Evolutionary conservation across 1,140 invertebrate species (phyloP).

Genomic region (Orchestia grillus): DNA sequence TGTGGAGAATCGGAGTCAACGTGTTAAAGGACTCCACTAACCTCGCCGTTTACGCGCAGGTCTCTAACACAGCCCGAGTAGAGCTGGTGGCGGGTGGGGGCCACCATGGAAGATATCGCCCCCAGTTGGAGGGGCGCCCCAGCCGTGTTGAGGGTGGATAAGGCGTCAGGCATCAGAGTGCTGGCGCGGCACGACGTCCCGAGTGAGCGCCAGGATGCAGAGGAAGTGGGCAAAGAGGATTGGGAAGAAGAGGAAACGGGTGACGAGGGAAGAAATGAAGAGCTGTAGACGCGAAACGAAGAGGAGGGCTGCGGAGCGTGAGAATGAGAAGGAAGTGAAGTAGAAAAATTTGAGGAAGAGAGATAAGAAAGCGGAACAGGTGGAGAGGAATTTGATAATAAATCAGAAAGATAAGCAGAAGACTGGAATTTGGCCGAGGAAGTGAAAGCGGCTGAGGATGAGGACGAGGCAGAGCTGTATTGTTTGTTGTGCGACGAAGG

Average conservation of each 20-base stretch:
- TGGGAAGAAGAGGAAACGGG: not conserved
- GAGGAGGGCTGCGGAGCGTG: not conserved
- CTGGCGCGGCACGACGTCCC: not conserved
- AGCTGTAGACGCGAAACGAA: not conserved
- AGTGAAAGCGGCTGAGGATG: not conserved
- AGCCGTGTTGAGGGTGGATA: not conserved
- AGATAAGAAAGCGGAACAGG: not conserved
- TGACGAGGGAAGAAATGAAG: not conserved
- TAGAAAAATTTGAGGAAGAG: not conserved
- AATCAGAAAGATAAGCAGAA: not conserved
- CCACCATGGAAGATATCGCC: not conserved
- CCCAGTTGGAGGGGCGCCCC: not conserved
- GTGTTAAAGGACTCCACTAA: no score
- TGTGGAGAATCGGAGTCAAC: no score
- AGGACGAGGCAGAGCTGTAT: not conserved
- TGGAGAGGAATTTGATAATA: not conserved
- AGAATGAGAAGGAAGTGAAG: not conserved
- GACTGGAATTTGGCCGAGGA: not conserved
- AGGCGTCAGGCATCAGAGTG: not conserved
- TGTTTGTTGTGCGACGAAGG: not conserved
- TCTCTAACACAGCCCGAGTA: not conserved
- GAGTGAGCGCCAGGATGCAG: not conserved
- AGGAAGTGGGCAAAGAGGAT: not conserved
- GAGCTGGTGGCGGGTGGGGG: not conserved
- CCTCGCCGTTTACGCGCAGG: slow-evolving; percentile 5